Evolutionary conservation across 2,888 invertebrate species (phyloP).

Genomic region (Lamellibrachia satsuma): DNA sequence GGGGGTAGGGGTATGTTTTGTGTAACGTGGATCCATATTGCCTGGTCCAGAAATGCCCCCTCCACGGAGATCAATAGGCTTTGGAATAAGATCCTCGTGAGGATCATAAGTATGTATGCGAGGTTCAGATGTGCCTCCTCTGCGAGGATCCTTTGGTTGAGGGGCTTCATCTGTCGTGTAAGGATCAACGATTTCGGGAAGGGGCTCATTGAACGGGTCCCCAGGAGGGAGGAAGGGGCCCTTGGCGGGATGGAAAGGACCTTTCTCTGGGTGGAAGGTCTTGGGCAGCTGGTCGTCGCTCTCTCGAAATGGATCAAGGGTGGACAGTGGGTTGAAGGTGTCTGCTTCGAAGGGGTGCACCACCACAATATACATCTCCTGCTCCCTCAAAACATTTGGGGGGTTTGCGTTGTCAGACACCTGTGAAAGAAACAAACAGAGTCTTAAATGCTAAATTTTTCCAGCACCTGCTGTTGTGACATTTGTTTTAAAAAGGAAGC

Average conservation of each 20-base stretch:
- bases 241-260: background rate
- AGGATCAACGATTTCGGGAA: background rate
- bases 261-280: background rate
- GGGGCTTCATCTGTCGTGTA: background rate
- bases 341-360: conserved; percentile 8
- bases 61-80: background rate
- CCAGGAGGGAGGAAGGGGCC: background rate
- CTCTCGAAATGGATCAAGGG: background rate
- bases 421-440: conserved; percentile 38
- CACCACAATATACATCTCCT: conserved; percentile 47
- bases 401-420: conserved; percentile 51
- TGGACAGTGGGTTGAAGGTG: background rate
- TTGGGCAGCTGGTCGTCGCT: background rate
- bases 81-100: background rate
- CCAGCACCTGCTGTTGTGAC: no score
- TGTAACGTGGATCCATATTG: no score
- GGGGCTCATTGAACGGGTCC: background rate
- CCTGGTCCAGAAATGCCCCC: background rate
- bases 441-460: background rate
- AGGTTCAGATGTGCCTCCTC: background rate
- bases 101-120: background rate
- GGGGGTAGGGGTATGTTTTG: no score
- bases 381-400: conserved; percentile 50
- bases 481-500: no score
- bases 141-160: background rate